phyloP scores from a whole-genome alignment of 30 jellyfish, hydroid and myxozoan species.

The Mastigias papua region DNA sequence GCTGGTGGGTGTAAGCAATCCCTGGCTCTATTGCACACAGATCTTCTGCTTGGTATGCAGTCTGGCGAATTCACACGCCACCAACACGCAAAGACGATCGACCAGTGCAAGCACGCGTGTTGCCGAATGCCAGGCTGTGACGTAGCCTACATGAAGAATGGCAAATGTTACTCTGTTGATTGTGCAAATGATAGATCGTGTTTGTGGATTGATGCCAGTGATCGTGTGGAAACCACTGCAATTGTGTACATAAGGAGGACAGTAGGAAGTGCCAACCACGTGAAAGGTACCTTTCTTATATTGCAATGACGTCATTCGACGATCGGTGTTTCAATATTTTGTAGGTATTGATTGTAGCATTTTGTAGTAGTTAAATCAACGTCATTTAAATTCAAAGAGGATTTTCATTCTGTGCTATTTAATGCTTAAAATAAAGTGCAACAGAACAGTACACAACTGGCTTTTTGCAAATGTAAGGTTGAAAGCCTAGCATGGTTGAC shows the following conservation, averaged over 20 bases:
- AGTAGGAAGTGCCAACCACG: conserved; percentile 1
- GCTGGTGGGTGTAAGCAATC: conserved; percentile 51
- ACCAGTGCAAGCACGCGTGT: conserved; percentile 74
- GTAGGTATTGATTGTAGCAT: too few species aligned
- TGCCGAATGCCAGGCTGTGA: conserved; percentile 71
- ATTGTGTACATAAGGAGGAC: conserved; percentile 25
- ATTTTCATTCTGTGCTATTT: too few species aligned
- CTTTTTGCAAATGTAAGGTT: too few species aligned
- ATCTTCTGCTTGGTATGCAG: conserved; percentile 54
- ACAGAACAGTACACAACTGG: too few species aligned
- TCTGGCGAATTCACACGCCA: conserved; percentile 70
- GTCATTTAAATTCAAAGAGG: too few species aligned
- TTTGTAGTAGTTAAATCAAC: too few species aligned
- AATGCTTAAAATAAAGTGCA: too few species aligned
- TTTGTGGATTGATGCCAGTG: conserved; percentile 67
- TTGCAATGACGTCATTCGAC: too few species aligned
- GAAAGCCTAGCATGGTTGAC: too few species aligned
- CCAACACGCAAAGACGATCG: conserved; percentile 64
- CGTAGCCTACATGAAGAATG: conserved; percentile 76
- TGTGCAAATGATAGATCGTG: conserved; percentile 81
- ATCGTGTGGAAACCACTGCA: conserved; percentile 10
- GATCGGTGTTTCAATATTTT: too few species aligned
- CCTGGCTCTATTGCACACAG: conserved; percentile 63
- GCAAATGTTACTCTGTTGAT: conserved; percentile 74
- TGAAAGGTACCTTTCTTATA: conserved; percentile 15